Conservation (phyloP, 2,113 vertebrate genomes). For the Poeciliopsis prolifica region DNA sequence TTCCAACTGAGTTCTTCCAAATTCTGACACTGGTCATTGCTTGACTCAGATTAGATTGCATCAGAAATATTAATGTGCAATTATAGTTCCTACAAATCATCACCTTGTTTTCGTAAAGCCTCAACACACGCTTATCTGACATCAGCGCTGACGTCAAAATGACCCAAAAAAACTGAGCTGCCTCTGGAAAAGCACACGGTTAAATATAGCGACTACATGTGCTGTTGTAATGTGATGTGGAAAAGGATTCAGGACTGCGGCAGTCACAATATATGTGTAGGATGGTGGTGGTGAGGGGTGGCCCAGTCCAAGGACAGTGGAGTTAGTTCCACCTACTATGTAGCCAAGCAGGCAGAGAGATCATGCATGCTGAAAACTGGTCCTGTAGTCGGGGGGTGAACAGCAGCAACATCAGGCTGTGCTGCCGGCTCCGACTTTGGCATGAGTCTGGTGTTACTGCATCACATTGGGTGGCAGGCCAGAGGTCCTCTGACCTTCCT, state of each 20-base stretch:
- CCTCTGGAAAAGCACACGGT: background rate
- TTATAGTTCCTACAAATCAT: background rate
- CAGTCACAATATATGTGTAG: background rate
- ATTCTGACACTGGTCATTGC: background rate
- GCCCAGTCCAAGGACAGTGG: conserved; percentile 35
- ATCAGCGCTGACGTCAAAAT: background rate
- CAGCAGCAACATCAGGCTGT: conserved; percentile 30
- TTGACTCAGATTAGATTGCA: background rate
- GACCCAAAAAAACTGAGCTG: background rate
- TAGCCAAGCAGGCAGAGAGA: conserved; percentile 1
- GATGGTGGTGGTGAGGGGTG: background rate
- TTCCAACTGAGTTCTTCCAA: background rate
- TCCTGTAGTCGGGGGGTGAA: conserved; percentile 10
- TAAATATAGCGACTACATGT: background rate
- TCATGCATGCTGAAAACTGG: conserved; percentile 19
- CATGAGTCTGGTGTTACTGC: conserved; percentile 26
- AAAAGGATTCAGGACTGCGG: background rate
- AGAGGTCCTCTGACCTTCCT: conserved; percentile 60
- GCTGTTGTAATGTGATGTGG: background rate
- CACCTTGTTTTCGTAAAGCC: background rate
- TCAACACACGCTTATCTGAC: background rate
- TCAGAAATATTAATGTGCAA: background rate
- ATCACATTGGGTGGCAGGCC: conserved; percentile 36
- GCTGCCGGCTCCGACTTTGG: conserved; percentile 18
- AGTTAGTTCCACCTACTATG: conserved; percentile 24